phyloP scores from a whole-genome alignment of 2,888 invertebrate genomes.

The Andrena minutula region DNA sequence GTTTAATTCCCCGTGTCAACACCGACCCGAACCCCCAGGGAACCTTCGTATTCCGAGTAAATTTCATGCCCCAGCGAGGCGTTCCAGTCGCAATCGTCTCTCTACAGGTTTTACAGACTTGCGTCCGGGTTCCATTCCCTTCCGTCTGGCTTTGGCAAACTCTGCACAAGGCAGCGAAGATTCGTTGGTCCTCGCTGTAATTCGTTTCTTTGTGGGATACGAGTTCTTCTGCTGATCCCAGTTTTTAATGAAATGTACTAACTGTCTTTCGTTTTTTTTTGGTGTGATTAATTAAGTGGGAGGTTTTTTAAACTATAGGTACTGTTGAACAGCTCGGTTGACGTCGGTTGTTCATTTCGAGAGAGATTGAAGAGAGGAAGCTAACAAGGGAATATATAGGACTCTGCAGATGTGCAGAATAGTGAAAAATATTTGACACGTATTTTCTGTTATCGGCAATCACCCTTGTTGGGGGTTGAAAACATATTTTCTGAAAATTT shows the following conservation, averaged over 20 bases:
- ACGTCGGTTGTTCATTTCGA: too few relatives aligned
- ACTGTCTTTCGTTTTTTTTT: not conserved
- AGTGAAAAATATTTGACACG: too few relatives aligned
- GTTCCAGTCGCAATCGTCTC: constrained; percentile 1
- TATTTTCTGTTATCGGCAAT: too few relatives aligned
- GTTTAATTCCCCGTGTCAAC: constrained; percentile 47
- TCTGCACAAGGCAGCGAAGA: not conserved
- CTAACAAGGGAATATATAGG: too few relatives aligned
- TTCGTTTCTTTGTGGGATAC: not conserved
- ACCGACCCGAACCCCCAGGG: not conserved
- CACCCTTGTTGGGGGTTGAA: too few relatives aligned
- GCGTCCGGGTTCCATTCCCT: not conserved
- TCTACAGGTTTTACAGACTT: not conserved
- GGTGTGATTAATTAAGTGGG: not conserved
- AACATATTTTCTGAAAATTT: too few relatives aligned
- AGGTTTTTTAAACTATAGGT: not conserved
- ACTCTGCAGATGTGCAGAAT: too few relatives aligned
- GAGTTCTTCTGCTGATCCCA: not conserved
- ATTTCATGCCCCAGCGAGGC: constrained; percentile 40
- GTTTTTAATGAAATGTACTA: not conserved
- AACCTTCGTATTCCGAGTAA: constrained; percentile 34
- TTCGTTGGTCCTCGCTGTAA: not conserved
- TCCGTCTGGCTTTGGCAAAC: constrained; percentile 9
- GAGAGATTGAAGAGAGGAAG: too few relatives aligned
- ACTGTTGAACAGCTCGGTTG: not conserved